Evolutionary conservation across 2,797 vertebrate species (phyloP), one percentile per base, ranked within the genome.

Genomic region (Falco concolor): DNA sequence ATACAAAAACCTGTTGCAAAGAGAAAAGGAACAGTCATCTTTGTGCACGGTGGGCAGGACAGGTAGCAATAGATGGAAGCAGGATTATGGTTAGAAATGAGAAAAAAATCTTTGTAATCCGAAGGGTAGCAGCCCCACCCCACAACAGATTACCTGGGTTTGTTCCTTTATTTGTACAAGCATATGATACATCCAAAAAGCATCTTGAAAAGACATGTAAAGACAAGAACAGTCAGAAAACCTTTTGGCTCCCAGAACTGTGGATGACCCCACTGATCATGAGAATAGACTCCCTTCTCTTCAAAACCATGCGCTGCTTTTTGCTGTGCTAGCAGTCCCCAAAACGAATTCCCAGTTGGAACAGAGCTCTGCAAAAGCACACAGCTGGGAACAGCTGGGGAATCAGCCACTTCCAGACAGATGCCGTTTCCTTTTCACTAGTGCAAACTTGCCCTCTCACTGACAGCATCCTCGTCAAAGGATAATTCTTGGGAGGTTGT

Each of bases 151-250:
- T 77, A 86, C 13, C 54, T 79, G 11, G 11, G 30, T 56, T 94
- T 92, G 25, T 60, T 95, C 52, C 22, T 80, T 74, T 72, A 57
- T 80, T 82, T 93, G 74, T 61, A 63, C 34, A 73, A 72, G 52
- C n/a, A 56, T 9, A 18, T 13, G 7, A 61, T 42, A 15, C 63
- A 57, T 44, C 65, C 12, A 57, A 65, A 78, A 78, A 84, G 11
- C 22, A 82, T 40, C 34, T 42, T 69, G 54, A 78, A 86, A 69
- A 90, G 59, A 53, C 34, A 68, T 0, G 0, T 3, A 68, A 34
- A 34, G 22, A 68, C 73, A 94, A 90, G 63, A 94, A 68, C 24
- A 47, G 81, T 49, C 63, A 57, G 42, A 95, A 64, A 19, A 59
- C 11, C 12, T 76, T 67, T 44, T 45, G 40, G 34, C 11, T 94